Percentiles rank a stretch among this genome's conserved stretches.
phyloP scores from a whole-genome alignment of 1,140 invertebrate genomes.

The Zophobas morio region DNA sequence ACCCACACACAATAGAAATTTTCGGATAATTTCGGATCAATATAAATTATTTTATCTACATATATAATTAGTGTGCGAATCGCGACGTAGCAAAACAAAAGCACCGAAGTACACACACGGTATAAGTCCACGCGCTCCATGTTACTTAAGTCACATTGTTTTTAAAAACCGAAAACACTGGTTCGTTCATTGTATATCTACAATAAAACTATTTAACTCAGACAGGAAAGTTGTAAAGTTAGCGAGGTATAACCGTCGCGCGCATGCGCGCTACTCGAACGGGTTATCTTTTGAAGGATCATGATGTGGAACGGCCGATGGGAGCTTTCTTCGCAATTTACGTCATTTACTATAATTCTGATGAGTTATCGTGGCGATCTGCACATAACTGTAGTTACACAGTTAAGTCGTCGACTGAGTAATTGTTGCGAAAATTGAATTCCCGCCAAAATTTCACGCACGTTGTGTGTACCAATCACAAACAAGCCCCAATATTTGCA shows the following conservation, averaged over 20 bases:
- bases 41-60: slow-evolving; percentile 55
- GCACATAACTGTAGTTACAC: too few relatives aligned
- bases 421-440: too few relatives aligned
- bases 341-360: background rate
- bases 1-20: slow-evolving; percentile 38
- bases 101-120: slow-evolving; percentile 41
- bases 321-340: slow-evolving; percentile 13
- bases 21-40: slow-evolving; percentile 44
- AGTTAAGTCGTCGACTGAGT: too few relatives aligned
- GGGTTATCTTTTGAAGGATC: slow-evolving; percentile 6
- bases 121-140: slow-evolving; percentile 25
- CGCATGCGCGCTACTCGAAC: background rate
- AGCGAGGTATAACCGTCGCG: slow-evolving; percentile 25
- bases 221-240: slow-evolving; percentile 23
- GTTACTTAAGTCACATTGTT: slow-evolving; percentile 16
- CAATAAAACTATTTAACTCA: slow-evolving; percentile 33
- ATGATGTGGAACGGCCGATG: slow-evolving; percentile 10
- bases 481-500: background rate
- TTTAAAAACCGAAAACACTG: background rate
- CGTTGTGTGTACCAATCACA: too few relatives aligned
- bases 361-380: slow-evolving; percentile 3
- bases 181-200: slow-evolving; percentile 3
- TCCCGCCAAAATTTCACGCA: too few relatives aligned
- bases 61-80: slow-evolving; percentile 50
- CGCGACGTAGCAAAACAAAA: slow-evolving; percentile 48